Base-by-base conservation (phyloP, 2,888 invertebrate genomes). In the Sminthurides aquaticus region DNA sequence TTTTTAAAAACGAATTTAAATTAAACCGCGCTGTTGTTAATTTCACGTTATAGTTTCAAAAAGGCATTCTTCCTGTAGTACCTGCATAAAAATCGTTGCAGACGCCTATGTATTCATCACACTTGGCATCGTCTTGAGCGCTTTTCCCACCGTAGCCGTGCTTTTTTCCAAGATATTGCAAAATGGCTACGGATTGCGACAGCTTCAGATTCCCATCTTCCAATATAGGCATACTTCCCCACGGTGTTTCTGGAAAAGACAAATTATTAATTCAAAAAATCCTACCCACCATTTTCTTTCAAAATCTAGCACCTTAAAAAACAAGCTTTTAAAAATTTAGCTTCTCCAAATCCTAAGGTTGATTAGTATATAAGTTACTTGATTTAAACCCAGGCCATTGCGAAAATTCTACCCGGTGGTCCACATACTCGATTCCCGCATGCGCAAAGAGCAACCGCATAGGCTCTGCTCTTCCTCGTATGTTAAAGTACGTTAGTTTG, bases 191-290 rank as follows among this genome's bases (percentile, higher is more conserved):
- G 5, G 65, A 65, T 27, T 65, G 65, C 27, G 48, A 5, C 26
- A 65, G 24, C 20, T 26, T 25, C 25, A 48, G 28, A 26, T 65
- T 62, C 15, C 62, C 62, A 49, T 43, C 22, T 25, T 56, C 48
- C 8, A 65, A 24, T 24, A 65, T 54, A 3, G 65, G 65, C 8
- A 65, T 22, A 22, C n/a, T 62, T 2, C 61, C 65, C 61, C 61
- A 65, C 2, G 61, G 60, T 27, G 18, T 29, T 34, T 49, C 55
- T 60, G 25, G 5, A 27, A 25, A n/a, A n/a, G n/a, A n/a, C n/a
- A n/a, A n/a, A n/a, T n/a, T n/a, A n/a, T n/a, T n/a, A n/a, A n/a
- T n/a, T n/a, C n/a, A n/a, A n/a, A n/a, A n/a, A n/a, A n/a, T n/a
- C n/a, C n/a, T n/a, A n/a, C n/a, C n/a, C n/a, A n/a, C n/a, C n/a